Base-by-base conservation (phyloP, 1,140 invertebrate species). In the Heliconius himera region DNA sequence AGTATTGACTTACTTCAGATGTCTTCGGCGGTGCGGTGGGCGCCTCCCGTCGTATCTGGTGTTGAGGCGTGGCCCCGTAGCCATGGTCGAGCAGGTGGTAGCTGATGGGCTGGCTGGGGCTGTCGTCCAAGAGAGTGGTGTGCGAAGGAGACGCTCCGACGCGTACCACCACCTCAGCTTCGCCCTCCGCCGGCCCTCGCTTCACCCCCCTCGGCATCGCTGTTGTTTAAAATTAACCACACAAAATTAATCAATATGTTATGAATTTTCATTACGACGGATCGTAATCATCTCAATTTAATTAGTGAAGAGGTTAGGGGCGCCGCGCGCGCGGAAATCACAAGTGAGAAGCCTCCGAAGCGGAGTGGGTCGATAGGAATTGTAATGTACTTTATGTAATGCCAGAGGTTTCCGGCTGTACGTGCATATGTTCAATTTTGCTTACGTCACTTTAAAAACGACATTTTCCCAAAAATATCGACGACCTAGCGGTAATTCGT, bases 41-140 rank as follows among this genome's bases (percentile, higher is more conserved):
- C 81, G 93, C 93, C 84, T 94, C 94, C 70, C 94, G 90, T 87
- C 96, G 96, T 83, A 97, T 96, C 93, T 97, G 96, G 88, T 96
- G 96, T 92, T 97, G 96, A 87, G 97, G 97, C 75, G 97, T 97
- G 82, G 97, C 97, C 71, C 97, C 97, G 94, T 98, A 98, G 79
- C 97, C 97, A 90, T 98, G 97, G 94, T 98, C 97, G 81, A 97
- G 95, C 81, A 98, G 95, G 93, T 98, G 97, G 74, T 96, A 96
- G 93, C 96, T 97, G 80, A 96, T 94, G 80, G 92, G 87, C 87
- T 94, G 93, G 85, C 89, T 90, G 76, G 96, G 84, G 93, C 95
- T 92, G 89, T 95, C 91, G 73, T 94, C 89, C 84, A 93, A 83
- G 81, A 93, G 88, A 80, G 93, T 94, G 85, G 91, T 93, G 46